Base-by-base conservation (phyloP, 2,797 vertebrate genomes). In the Heteromormyrus szaboi region DNA sequence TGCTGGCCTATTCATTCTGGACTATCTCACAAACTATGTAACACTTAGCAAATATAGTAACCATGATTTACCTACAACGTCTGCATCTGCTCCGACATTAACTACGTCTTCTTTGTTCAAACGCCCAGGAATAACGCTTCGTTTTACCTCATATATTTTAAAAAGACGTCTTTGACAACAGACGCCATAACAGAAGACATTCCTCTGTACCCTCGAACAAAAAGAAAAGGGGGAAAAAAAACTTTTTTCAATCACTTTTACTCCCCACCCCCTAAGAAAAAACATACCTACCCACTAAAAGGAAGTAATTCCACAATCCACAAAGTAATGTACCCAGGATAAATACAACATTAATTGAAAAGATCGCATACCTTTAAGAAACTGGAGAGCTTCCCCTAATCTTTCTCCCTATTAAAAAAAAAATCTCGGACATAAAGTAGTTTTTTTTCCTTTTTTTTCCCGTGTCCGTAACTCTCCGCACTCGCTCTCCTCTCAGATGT, bases 231-330 rank as follows among this genome's bases (percentile, higher is more conserved):
- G n/a, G 29, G 50, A 90, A 89, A 25, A 93, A 87, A 91, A 91
- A 96, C 95, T 92, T 96, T 96, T 96, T 93, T 91, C 87, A 94
- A 89, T 91, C 92, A 95, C 93, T 95, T 92, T 91, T 91, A 90
- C 89, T 93, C 92, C 93, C 93, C 91, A 89, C 90, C 91, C 90
- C 90, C 91, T 89, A 88, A 89, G 90, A 90, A 92, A 93, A 92
- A 91, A 85, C 90, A 86, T 90, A 90, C 90, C 90, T 29, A 90
- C 90, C 68, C 91, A 93, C 92, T 92, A 85, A 92, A 59, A 89
- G 7, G 53, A 88, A 91, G 53, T 92, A 85, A 62, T 90, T 85
- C 33, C 89, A 37, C 72, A 53, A 44, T 51, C 53, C 48, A 25
- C 3, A 41, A 86, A 87, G 22, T 25, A 56, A 65, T 25, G 19